These are phyloP conservation scores for Choristoneura rosaceana DNA, from an alignment of 2,888 invertebrate species.

Conservation along the genomic window DNA sequence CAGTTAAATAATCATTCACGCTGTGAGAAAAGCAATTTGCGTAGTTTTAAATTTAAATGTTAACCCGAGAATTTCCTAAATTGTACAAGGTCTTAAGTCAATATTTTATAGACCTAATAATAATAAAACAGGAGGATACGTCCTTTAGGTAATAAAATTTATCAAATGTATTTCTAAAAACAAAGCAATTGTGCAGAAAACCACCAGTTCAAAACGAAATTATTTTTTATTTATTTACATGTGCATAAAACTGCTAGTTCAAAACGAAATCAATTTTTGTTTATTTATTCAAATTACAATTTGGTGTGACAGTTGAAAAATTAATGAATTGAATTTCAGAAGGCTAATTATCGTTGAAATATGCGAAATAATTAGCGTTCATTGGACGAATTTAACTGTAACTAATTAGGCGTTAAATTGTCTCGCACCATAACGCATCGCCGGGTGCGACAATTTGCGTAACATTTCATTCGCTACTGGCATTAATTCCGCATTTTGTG, in stretches of 20 bases:
- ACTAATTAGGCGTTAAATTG: conserved; percentile 39
- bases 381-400: conserved; percentile 34
- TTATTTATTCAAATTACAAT: conserved; percentile 24
- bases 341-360: conserved; percentile 30
- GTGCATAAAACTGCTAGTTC: neutral
- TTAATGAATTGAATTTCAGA: conserved; percentile 26
- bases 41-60: neutral
- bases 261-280: neutral
- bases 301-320: conserved; percentile 15
- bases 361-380: conserved; percentile 34
- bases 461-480: conserved; percentile 33
- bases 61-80: neutral
- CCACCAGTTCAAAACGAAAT: neutral
- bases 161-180: neutral
- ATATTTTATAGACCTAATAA: neutral
- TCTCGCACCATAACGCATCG: conserved; percentile 38
- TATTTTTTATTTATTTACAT: too few species aligned
- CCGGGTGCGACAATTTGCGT: conserved; percentile 23
- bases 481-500: conserved; percentile 22
- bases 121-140: too few species aligned
- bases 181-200: neutral
- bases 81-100: neutral
- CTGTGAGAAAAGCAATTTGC: conserved; percentile 15
- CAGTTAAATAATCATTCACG: conserved; percentile 15
- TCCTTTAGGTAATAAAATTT: too few species aligned